Evolutionary conservation across 1,140 invertebrate species (phyloP), one percentile per base, ranked within the genome.

Genomic region (Homarus americanus): DNA sequence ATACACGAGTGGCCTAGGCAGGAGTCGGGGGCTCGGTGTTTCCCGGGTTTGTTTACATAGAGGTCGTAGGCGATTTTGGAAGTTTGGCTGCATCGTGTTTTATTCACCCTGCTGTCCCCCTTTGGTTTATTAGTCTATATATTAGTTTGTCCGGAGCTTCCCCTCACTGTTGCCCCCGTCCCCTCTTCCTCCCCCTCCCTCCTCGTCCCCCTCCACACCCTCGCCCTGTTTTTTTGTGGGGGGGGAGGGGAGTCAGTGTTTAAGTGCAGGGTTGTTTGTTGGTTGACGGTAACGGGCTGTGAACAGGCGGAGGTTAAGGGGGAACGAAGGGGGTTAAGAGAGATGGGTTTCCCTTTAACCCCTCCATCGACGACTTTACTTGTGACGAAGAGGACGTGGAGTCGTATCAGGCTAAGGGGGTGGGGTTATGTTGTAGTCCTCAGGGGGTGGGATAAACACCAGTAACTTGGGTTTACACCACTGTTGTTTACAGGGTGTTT

Each of bases 121-220:
- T 34, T 80, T 53, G 32, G 10, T 80, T 80, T 80, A 34, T 80
- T 80, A 80, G 78, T 80, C 78, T 53, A 83, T 80, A 80, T 80
- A 80, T 80, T 40, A 53, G 34, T 80, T 17, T 69, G 63, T 69
- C 34, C 53, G 40, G 82, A 34, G 40, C 34, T 41, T 32, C 24
- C 38, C 36, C 66, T 40, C 44, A 32, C 49, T 38, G 12, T 44
- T 3, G 10, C 20, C 66, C 69, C 44, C 58, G 28, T 36, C 10
- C 40, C 34, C 73, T 58, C 84, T 24, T 40, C 34, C 28, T 58
- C 69, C 38, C 10, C 15, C 66, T 20, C 58, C 40, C 63, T 38
- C 83, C 75, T 69, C 49, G 28, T 44, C 36, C 32, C n/a, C 66
- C 34, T 69, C 20, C 28, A 36, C 83, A 41, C 34, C 78, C 76